Evolutionary conservation across 2,888 invertebrate genomes (phyloP), one percentile per base, ranked within the genome.

Genomic region (Girardia tigrina): DNA sequence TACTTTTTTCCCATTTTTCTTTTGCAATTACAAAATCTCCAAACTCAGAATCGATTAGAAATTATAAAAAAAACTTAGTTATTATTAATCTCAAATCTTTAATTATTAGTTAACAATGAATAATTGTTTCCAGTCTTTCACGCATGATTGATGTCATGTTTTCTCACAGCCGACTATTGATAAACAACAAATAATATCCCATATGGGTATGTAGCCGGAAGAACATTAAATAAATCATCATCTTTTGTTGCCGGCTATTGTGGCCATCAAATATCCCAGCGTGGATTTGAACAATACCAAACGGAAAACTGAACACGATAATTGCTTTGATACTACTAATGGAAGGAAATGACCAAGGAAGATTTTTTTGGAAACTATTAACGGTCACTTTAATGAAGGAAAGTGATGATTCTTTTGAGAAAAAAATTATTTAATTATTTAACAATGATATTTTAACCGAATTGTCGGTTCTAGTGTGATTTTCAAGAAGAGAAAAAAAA

Each of bases 231-330:
- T 56, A 56, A 56, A 56, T 56, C 56, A 56, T 56, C 56, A 56
- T 56, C 56, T 56, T 56, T 56, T 56, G 56, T 56, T 56, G 56
- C 56, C 56, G 56, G 56, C 56, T 56, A 56, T 56, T 56, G 56
- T 56, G 23, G 23, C 56, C 56, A 56, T 56, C 56, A 56, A 56
- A 56, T 56, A 56, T 56, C 23, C 56, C 56, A 56, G 56, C 56
- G 56, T 56, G n/a, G 56, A 56, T 8, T 56, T 56, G 56, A 56
- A 56, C 56, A 56, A 56, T 56, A 56, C n/a, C 20, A 56, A 56
- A 56, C 56, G 56, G 56, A 56, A 56, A 56, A 56, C 56, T 56
- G 56, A 56, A 56, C n/a, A 56, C 56, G 56, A 12, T 56, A 56
- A 56, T 56, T 56, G 56, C 56, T 56, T 56, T 56, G 56, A 56